Conservation (phyloP, 1,140 invertebrate species). For the Luehdorfia chinensis region DNA sequence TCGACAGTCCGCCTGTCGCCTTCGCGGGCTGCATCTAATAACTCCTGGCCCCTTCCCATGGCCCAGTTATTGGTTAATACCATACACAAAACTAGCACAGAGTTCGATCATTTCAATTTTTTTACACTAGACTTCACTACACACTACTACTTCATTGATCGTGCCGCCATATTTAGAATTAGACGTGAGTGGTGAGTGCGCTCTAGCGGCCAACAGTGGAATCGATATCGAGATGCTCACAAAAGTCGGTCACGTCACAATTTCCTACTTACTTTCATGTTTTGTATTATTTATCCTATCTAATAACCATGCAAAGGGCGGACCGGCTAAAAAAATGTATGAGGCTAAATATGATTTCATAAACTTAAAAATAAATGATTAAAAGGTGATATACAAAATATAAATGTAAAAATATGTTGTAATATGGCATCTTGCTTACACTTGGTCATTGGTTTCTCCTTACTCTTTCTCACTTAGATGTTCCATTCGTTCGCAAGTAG, state of each 20-base stretch:
- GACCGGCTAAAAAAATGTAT: too few species aligned
- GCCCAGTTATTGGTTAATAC: conserved; percentile 78
- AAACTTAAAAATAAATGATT: too few species aligned
- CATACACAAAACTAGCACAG: conserved; percentile 67
- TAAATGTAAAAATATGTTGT: too few species aligned
- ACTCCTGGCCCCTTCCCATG: conserved; percentile 97
- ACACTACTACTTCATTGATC: conserved; percentile 86
- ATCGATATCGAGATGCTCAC: conserved; percentile 49
- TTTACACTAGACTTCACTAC: conserved; percentile 80
- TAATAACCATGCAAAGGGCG: too few species aligned
- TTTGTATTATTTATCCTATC: too few species aligned
- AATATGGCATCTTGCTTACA: too few species aligned
- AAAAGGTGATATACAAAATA: too few species aligned
- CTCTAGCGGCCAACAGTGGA: conserved; percentile 64
- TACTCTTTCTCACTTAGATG: too few species aligned
- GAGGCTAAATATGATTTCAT: too few species aligned
- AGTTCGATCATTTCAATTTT: conserved; percentile 73
- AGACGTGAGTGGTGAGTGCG: conserved; percentile 75
- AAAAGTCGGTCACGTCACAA: conserved; percentile 17
- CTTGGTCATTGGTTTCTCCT: too few species aligned
- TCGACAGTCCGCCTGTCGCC: conserved; percentile 93
- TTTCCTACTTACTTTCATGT: conserved; percentile 1
- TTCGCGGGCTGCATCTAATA: conserved; percentile 95
- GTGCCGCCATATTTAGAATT: conserved; percentile 82
- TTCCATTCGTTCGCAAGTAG: too few species aligned